These are phyloP conservation scores for Chamaetylas fuelleborni DNA, from an alignment of 2,113 vertebrate species.

Conservation along the genomic window DNA sequence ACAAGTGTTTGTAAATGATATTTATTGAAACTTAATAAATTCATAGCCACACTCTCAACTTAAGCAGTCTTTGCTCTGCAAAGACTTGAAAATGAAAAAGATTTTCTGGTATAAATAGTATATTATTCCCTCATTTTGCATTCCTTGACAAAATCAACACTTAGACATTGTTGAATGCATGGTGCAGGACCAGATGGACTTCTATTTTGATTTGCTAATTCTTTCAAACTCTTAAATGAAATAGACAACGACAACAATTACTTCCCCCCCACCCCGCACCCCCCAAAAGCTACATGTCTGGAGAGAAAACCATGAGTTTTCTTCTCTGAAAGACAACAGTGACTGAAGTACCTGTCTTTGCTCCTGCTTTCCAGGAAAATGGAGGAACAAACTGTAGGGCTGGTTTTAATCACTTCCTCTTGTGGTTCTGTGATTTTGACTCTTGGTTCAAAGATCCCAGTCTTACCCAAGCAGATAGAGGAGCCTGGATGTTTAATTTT, in stretches of 20 bases:
- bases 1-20: fast-evolving
- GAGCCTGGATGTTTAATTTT: not conserved
- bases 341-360: not conserved
- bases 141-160: not conserved
- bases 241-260: not conserved
- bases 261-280: too few relatives aligned
- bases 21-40: not conserved
- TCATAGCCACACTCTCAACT: not conserved
- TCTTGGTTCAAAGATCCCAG: not conserved
- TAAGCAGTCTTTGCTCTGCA: not conserved
- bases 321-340: not conserved
- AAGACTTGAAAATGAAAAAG: not conserved
- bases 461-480: not conserved
- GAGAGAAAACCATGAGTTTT: not conserved
- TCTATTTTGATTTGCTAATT: not conserved
- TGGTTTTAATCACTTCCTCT: not conserved
- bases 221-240: not conserved
- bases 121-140: not conserved
- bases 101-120: not conserved
- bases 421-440: not conserved
- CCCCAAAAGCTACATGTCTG: not conserved
- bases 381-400: not conserved
- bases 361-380: not conserved
- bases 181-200: not conserved
- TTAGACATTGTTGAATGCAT: not conserved